Base-by-base conservation (phyloP, 2,888 invertebrate species). In the Himalopsyche japonica region DNA sequence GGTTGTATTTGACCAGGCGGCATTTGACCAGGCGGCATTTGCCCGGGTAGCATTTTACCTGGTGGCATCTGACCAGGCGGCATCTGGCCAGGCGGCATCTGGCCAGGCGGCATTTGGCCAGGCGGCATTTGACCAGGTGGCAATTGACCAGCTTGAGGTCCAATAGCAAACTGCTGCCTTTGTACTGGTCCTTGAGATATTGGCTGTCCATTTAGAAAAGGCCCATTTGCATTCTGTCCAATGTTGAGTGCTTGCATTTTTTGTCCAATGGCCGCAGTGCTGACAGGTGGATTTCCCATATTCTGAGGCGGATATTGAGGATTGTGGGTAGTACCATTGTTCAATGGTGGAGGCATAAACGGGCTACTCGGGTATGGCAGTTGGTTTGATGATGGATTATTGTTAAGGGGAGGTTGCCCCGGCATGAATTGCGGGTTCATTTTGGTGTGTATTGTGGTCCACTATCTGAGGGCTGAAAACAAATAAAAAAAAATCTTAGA, bases 391-490 rank as follows among this genome's bases (percentile, higher is more conserved):
- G 70, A 43, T 8, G 82, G 82, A 43, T 84, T 84, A 70, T 81
- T 84, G 49, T 85, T 85, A 48, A 86, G 84, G 47, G 84, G 77
- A 47, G 86, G 86, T 24, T 82, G 84, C 20, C 92, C 92, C 37
- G 92, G 91, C 86, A 90, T 89, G 87, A 91, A 92, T 86, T 92
- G 92, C 80, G 92, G 92, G 88, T 92, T 92, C 92, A 92, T 92
- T 48, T 49, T 70, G 34, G 37, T 57, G 8, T 57, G n/a, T 12
- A 32, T 49, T 43, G 64, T 34, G 76, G 8, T 15, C 76, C 81
- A 43, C 24, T 37, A 34, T 57, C 57, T 57, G 24, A 57, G 3
- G 57, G 57, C 57, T 57, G 57, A 5, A 57, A 57, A 20, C n/a
- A 57, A 57, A 43, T 15, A 43, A 43, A 43, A 43, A 6, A 43